A percentile compares a stretch with the other conserved stretches of the same genome.
These are phyloP conservation scores for Furcifer pardalis DNA, from an alignment of 2,797 vertebrate genomes.

Conservation along the genomic window DNA sequence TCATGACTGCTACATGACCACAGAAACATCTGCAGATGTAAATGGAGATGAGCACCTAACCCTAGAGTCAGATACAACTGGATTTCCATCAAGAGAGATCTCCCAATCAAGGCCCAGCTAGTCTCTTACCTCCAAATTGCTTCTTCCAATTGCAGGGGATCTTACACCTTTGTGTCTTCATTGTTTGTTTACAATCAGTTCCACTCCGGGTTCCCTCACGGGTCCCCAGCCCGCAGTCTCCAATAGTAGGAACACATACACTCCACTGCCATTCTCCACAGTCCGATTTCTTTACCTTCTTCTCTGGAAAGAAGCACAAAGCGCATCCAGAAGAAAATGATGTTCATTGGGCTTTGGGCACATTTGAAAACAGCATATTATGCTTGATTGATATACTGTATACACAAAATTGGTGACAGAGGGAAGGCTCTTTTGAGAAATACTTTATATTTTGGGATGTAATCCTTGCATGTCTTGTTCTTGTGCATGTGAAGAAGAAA, in stretches of 20 bases:
- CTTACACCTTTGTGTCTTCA: slow-evolving; percentile 97
- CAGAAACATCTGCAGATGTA: no score
- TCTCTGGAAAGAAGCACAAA: slow-evolving; percentile 78
- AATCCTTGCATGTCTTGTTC: no score
- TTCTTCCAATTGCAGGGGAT: slow-evolving; percentile 99
- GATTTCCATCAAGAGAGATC: no score
- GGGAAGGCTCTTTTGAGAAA: not conserved
- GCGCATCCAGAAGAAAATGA: not conserved
- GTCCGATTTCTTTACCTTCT: slow-evolving; percentile 94
- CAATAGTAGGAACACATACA: slow-evolving; percentile 91
- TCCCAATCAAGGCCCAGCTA: accelerated
- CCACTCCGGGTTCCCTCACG: slow-evolving; percentile 92
- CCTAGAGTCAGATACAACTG: no score
- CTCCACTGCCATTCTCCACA: slow-evolving; percentile 99
- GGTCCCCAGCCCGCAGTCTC: slow-evolving; percentile 92
- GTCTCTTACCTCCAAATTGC: slow-evolving; percentile 90
- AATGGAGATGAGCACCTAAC: no score
- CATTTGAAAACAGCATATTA: not conserved
- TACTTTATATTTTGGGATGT: no score
- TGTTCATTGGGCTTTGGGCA: not conserved
- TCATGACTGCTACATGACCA: no score
- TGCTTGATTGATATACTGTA: not conserved
- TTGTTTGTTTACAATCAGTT: slow-evolving; percentile 93
- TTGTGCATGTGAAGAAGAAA: no score
- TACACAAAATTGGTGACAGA: not conserved